Conservation (phyloP, 2,113 vertebrate species). For the Mystacornis crossleyi region DNA sequence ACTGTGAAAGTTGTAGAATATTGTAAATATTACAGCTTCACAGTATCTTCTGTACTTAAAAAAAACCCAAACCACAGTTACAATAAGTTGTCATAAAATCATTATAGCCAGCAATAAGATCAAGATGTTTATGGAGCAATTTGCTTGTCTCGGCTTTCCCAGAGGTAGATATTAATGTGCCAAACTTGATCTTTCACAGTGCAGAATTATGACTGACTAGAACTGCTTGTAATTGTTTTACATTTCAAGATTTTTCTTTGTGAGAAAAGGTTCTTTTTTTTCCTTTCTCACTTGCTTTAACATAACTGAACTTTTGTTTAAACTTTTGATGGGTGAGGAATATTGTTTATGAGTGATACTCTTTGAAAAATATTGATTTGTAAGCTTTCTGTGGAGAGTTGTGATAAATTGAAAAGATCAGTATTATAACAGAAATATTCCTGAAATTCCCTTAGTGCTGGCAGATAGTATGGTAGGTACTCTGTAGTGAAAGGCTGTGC, state of each 20-base stretch:
- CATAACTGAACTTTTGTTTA: not conserved
- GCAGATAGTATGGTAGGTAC: not conserved
- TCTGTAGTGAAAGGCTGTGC: not conserved
- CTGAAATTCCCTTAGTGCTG: not conserved
- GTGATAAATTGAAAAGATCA: not conserved
- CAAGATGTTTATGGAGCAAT: not conserved
- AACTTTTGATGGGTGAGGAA: not conserved
- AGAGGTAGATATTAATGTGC: not conserved
- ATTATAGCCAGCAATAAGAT: not conserved
- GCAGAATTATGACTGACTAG: not conserved
- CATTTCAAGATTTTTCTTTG: not conserved
- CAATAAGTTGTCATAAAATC: not conserved
- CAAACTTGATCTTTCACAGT: not conserved
- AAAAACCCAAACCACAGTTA: not conserved
- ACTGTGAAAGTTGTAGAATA: not conserved
- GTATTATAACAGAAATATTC: not conserved
- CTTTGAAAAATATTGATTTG: not conserved
- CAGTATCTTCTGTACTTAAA: not conserved
- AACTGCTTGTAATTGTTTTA: not conserved
- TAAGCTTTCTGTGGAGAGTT: not conserved
- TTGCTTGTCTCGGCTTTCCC: slow-evolving; percentile 32
- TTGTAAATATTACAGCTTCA: not conserved
- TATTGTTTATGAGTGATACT: not conserved
- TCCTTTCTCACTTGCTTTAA: not conserved
- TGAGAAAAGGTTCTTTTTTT: not conserved